phyloP scores from a whole-genome alignment of 2,888 invertebrate species.

The Melitaea athalia region DNA sequence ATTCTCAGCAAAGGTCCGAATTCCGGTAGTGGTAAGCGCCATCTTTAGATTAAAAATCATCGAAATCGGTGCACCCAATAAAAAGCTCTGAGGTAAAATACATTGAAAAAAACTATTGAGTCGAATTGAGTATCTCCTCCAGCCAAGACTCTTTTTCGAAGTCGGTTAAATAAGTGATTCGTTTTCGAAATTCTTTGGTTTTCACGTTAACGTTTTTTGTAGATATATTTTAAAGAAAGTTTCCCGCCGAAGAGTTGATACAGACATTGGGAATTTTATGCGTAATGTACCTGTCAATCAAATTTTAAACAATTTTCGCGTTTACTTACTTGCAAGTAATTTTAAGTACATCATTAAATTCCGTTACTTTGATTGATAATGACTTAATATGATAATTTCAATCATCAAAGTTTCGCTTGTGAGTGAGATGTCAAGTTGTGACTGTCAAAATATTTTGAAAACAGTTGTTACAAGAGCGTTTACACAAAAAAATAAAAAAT shows the following conservation, averaged over 20 bases:
- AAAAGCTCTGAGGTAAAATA: too few relatives aligned
- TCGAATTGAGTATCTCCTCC: too few relatives aligned
- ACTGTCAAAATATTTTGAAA: conserved; percentile 2
- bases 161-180: not conserved
- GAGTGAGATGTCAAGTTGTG: conserved; percentile 30
- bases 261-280: conserved; percentile 10
- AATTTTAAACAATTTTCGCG: conserved; percentile 23
- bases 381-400: conserved; percentile 45
- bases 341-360: conserved; percentile 43
- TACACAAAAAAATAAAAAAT: too few relatives aligned
- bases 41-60: too few relatives aligned
- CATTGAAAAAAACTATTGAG: too few relatives aligned
- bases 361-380: conserved; percentile 43
- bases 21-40: too few relatives aligned
- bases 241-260: not conserved
- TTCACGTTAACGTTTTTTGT: not conserved
- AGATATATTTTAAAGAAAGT: not conserved
- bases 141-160: too few relatives aligned
- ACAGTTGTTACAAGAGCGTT: not conserved
- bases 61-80: too few relatives aligned
- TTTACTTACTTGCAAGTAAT: conserved; percentile 34
- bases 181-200: not conserved
- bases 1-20: too few relatives aligned
- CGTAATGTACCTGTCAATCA: conserved; percentile 33
- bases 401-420: conserved; percentile 28